These are phyloP conservation scores for Lepilemur septentrionalis DNA, from an alignment of 2,797 vertebrate species.

Conservation along the genomic window DNA sequence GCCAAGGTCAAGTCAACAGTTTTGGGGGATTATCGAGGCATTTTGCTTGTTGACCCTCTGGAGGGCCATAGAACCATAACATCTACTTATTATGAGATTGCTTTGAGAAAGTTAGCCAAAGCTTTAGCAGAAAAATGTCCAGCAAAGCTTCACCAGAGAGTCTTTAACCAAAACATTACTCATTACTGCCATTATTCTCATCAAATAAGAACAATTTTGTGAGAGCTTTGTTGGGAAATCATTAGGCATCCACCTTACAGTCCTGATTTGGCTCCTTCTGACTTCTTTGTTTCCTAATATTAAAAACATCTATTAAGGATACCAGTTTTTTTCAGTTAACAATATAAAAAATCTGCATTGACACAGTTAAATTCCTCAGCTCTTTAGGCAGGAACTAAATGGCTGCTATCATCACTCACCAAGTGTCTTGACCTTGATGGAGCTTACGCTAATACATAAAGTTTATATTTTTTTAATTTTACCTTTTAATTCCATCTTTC, in stretches of 20 bases:
- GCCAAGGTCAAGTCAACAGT: not conserved
- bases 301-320: not conserved
- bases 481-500: not conserved
- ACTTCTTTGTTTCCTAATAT: not conserved
- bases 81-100: not conserved
- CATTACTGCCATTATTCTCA: not conserved
- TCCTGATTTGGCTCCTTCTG: not conserved
- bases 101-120: not conserved
- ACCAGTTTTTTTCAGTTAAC: not conserved
- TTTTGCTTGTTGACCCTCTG: not conserved
- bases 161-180: not conserved
- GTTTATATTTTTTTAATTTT: not conserved
- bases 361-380: not conserved
- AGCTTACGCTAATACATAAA: not conserved
- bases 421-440: not conserved
- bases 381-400: not conserved
- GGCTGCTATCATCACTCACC: not conserved
- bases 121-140: not conserved
- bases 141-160: not conserved
- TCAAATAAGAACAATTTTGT: not conserved
- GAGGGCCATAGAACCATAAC: not conserved
- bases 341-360: not conserved
- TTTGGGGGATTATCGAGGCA: not conserved
- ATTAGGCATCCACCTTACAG: not conserved
- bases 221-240: not conserved